These are phyloP conservation scores for Acronicta alni DNA, from an alignment of 2,888 invertebrate species.

Conservation along the genomic window DNA sequence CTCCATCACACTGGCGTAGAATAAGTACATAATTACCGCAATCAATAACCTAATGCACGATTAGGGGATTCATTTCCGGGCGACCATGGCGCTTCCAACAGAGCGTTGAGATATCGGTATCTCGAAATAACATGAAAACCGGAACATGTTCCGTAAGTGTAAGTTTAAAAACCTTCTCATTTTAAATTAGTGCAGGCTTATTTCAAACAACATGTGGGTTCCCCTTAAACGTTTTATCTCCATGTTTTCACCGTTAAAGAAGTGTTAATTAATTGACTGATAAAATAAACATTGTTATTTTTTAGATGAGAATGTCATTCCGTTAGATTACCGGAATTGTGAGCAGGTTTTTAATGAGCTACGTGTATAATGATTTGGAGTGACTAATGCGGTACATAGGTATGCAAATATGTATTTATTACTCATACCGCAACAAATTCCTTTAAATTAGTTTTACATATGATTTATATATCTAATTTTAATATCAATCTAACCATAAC, in stretches of 20 bases:
- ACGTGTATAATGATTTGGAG: constrained; percentile 14
- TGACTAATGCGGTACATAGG: constrained; percentile 38
- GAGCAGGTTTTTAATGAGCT: constrained; percentile 34
- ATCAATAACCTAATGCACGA: too few species aligned
- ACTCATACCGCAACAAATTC: constrained; percentile 18
- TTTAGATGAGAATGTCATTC: constrained; percentile 23
- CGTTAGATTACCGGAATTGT: constrained; percentile 24
- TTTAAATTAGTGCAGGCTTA: too few species aligned
- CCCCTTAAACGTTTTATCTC: background rate
- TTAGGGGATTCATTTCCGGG: too few species aligned
- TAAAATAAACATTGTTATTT: constrained; percentile 32
- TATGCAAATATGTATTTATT: constrained; percentile 28
- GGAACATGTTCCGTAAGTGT: too few species aligned
- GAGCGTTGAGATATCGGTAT: too few species aligned
- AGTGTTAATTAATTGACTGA: constrained; percentile 9
- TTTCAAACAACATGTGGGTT: background rate
- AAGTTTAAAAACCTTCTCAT: too few species aligned
- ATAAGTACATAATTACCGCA: too few species aligned
- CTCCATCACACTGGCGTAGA: too few species aligned
- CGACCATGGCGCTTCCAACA: too few species aligned
- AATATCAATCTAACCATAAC: background rate
- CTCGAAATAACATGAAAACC: too few species aligned
- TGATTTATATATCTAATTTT: constrained; percentile 15
- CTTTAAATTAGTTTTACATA: constrained; percentile 6
- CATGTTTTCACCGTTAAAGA: background rate